Conservation (phyloP, 2,888 invertebrate genomes). For the Nomada flava region DNA sequence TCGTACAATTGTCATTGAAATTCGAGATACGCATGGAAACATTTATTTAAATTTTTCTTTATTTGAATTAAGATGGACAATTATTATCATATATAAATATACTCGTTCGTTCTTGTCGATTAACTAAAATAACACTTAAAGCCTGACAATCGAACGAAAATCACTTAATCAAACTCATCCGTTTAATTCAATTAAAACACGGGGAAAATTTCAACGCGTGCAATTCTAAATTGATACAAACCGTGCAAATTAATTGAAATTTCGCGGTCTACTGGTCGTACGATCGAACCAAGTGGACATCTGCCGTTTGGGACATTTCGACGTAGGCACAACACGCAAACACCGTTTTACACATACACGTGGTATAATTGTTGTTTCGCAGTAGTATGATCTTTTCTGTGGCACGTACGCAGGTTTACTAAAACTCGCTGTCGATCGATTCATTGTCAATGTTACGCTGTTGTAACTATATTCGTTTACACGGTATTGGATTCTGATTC, state of each 20-base stretch:
- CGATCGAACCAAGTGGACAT: background rate
- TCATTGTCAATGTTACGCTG: slow-evolving; percentile 13
- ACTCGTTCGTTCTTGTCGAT: background rate
- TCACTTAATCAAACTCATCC: background rate
- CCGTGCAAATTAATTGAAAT: slow-evolving; percentile 2
- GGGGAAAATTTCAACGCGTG: background rate
- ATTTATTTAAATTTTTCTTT: background rate
- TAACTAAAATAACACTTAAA: background rate
- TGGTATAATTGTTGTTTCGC: slow-evolving; percentile 2
- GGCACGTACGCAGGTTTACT: slow-evolving; percentile 21
- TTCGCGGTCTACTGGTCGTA: slow-evolving; percentile 1
- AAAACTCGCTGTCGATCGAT: slow-evolving; percentile 16
- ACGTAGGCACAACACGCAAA: background rate
- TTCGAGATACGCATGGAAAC: background rate
- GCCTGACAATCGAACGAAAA: background rate
- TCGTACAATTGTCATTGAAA: background rate
- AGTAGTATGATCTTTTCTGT: slow-evolving; percentile 28
- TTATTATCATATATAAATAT: background rate
- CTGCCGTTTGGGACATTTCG: background rate
- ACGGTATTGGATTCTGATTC: slow-evolving; percentile 2
- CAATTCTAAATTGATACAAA: background rate
- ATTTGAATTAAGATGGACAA: background rate
- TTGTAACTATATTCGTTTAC: slow-evolving; percentile 21
- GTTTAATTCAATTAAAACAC: background rate
- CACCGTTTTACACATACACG: background rate